A percentile compares a stretch with the other conserved stretches of the same genome.
Conservation (phyloP, 2,113 vertebrate genomes). For the Poeciliopsis occidentalis region DNA sequence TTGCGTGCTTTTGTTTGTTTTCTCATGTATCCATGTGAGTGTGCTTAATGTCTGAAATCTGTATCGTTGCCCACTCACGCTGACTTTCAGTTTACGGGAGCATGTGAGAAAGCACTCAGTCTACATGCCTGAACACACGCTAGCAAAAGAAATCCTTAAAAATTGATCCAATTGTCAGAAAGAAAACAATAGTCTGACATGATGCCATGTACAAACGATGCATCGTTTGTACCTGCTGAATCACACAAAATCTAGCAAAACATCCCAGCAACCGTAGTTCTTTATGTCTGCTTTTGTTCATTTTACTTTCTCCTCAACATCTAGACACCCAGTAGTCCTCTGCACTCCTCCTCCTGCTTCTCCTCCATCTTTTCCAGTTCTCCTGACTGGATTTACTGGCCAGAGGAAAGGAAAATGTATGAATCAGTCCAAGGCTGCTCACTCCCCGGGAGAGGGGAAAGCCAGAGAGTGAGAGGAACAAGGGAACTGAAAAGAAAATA, state of each 20-base stretch:
- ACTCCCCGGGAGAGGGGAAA: slow-evolving; percentile 61
- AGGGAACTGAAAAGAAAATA: slow-evolving; percentile 25
- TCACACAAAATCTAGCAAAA: not conserved
- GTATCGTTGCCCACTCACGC: slow-evolving; percentile 29
- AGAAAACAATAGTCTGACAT: slow-evolving; percentile 7
- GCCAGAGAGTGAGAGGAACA: slow-evolving; percentile 46
- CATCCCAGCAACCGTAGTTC: not conserved
- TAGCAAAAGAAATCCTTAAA: slow-evolving; percentile 16
- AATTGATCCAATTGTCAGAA: slow-evolving; percentile 17
- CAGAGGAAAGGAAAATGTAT: slow-evolving; percentile 83
- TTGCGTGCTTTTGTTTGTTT: too few relatives aligned
- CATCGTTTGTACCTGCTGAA: not conserved
- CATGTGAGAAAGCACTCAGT: slow-evolving; percentile 72
- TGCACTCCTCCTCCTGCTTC: not conserved
- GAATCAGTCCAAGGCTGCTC: slow-evolving; percentile 74
- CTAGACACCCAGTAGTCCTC: slow-evolving; percentile 15
- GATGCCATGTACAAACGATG: too few relatives aligned
- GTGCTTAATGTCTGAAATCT: slow-evolving; percentile 39
- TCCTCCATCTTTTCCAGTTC: slow-evolving; percentile 33
- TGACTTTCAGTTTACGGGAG: slow-evolving; percentile 56
- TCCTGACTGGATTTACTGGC: slow-evolving; percentile 73
- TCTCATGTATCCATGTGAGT: slow-evolving; percentile 28
- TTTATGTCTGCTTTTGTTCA: slow-evolving; percentile 3
- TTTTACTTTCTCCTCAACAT: slow-evolving; percentile 35
- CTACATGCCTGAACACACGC: slow-evolving; percentile 12